Percentiles rank a stretch among this genome's conserved stretches.
phyloP scores from a whole-genome alignment of 2,888 invertebrate species.

The Drosophila sordidula region DNA sequence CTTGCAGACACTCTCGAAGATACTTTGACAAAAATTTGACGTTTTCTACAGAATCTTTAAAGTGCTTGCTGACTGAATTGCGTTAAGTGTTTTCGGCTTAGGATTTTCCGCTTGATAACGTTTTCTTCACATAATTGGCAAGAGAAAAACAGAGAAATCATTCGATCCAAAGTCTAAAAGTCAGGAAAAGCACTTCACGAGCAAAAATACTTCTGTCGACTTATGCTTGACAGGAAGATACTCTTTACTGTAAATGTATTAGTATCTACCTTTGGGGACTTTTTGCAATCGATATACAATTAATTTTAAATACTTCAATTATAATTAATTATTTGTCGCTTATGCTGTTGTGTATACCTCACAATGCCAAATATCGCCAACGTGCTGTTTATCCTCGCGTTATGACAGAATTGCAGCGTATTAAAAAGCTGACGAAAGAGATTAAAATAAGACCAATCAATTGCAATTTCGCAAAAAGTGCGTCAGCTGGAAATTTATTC shows the following conservation, averaged over 20 bases:
- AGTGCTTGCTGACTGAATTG: slow-evolving; percentile 8
- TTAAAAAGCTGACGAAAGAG: neutral
- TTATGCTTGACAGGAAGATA: too few relatives aligned
- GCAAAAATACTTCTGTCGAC: neutral
- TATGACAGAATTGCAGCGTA: neutral
- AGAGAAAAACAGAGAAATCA: neutral
- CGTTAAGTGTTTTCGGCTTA: slow-evolving; percentile 42
- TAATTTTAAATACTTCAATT: too few relatives aligned
- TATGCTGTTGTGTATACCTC: too few relatives aligned
- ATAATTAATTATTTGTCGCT: too few relatives aligned
- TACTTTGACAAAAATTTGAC: neutral
- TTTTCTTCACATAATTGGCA: neutral
- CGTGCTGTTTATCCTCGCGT: neutral
- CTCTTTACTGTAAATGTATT: neutral
- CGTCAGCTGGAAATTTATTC: neutral
- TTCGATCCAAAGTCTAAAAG: neutral
- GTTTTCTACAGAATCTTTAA: slow-evolving; percentile 8
- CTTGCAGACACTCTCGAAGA: neutral
- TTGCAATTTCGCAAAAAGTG: neutral
- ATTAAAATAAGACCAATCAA: neutral
- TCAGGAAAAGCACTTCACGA: slow-evolving; percentile 3
- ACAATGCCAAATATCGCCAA: too few relatives aligned
- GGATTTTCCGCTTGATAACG: slow-evolving; percentile 23
- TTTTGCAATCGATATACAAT: too few relatives aligned
- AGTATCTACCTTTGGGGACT: neutral